Conservation (phyloP, 2,797 vertebrate species). For the Tenualosa ilisha region DNA sequence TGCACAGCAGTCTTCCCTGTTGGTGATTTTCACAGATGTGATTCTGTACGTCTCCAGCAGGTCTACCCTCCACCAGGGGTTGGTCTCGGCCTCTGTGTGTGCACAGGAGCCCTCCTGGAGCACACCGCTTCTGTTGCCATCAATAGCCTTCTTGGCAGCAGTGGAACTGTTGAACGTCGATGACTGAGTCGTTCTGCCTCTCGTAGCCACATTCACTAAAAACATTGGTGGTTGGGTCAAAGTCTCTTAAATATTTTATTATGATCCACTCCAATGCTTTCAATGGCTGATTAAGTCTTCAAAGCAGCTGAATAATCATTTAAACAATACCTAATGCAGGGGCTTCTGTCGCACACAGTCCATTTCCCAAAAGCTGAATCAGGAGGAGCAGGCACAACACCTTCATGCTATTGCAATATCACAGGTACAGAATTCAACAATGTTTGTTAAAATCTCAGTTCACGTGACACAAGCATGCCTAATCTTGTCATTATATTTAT, state of each 20-base stretch:
- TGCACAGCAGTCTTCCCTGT: constrained; percentile 29
- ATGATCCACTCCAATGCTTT: not conserved
- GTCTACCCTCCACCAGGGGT: constrained; percentile 35
- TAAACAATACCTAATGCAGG: not conserved
- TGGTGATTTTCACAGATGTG: constrained; percentile 25
- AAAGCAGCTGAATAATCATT: not conserved
- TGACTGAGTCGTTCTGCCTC: constrained; percentile 9
- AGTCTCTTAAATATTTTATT: not conserved
- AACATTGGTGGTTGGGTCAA: not conserved
- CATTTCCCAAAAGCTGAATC: not conserved
- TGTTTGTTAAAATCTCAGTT: not conserved
- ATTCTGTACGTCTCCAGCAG: constrained; percentile 19
- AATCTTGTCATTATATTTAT: not conserved
- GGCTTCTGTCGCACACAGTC: not conserved
- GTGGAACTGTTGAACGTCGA: constrained; percentile 14
- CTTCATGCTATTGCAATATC: not conserved
- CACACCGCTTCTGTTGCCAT: not conserved
- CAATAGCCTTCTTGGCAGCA: constrained; percentile 9
- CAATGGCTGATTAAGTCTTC: not conserved
- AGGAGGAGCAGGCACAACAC: not conserved
- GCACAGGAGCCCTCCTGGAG: constrained; percentile 1
- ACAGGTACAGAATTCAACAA: not conserved
- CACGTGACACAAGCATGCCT: not conserved
- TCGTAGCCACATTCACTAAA: not conserved
- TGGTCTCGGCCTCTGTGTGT: constrained; percentile 6